Evolutionary conservation across 2,113 vertebrate species (phyloP), one percentile per base, ranked within the genome.

Genomic region (Oryzias javanicus): DNA sequence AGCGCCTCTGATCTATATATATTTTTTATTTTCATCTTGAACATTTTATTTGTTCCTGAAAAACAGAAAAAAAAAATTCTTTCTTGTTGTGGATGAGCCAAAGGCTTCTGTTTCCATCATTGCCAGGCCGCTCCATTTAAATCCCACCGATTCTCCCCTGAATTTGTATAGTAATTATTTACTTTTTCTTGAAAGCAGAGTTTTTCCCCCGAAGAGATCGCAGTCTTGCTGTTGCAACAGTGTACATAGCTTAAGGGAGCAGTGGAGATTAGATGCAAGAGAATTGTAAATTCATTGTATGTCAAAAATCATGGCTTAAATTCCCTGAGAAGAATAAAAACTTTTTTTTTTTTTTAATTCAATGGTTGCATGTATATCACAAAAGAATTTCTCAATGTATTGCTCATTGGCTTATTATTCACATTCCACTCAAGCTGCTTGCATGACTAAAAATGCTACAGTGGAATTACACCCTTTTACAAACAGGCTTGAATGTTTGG

Each of bases 281-380:
- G 79, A 77, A 77, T 80, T 80, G 57, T 74, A 66, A 76, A 86
- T 85, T 78, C 64, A 62, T 64, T 76, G 64, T 60, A 52, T 81
- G 42, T 68, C 62, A 70, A 64, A 82, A 73, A 76, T 81, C 16
- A 6, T 35, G 56, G 57, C 62, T 78, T 29, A 52, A 87, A 62
- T 66, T 86, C 60, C 18, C 46, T 0, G 16, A 61, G 67, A 68
- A 49, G 44, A 22, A 22, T 22, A 22, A 22, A 22, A 22, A 2
- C 2, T 13, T 52, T 46, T 55, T 46, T 48, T 18, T 47, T 48
- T 42, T 18, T 42, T 50, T 35, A 25, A 25, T 44, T 48, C 15
- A 17, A 24, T 24, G 6, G 17, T 49, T 14, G 50, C 7, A 17
- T 67, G 60, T 66, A 25, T 42, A 69, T 65, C 55, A 35, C 60